Evolutionary conservation across 1,140 invertebrate species (phyloP).

Genomic region (Brachionus sp.): DNA sequence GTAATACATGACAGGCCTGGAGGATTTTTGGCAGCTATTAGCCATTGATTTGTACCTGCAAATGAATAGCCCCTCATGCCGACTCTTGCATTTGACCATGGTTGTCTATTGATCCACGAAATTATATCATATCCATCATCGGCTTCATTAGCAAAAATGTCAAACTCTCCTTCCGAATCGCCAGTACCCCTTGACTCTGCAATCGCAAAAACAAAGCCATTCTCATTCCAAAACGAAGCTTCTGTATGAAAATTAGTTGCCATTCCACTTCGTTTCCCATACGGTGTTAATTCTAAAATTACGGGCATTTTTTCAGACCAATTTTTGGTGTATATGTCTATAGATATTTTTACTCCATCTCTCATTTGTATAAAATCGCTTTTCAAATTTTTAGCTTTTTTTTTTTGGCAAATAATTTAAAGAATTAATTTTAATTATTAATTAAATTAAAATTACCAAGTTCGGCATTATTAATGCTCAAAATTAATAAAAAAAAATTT

Average conservation of each 20-base stretch:
- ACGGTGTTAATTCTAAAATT: constrained; percentile 42
- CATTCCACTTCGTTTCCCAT: neutral
- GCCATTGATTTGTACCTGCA: constrained; percentile 33
- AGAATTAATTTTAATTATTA: neutral
- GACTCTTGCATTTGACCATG: constrained; percentile 5
- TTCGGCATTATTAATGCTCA: neutral
- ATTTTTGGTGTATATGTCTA: neutral
- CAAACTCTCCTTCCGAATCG: constrained; percentile 9
- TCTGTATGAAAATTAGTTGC: constrained; percentile 14
- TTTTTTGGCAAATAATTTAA: too few relatives aligned
- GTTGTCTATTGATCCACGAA: neutral
- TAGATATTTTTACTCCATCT: neutral
- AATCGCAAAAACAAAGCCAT: neutral
- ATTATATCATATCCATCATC: constrained; percentile 32
- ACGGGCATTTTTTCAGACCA: neutral
- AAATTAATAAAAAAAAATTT: neutral
- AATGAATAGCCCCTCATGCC: constrained; percentile 22
- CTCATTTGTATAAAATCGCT: neutral
- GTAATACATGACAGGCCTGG: neutral
- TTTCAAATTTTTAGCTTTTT: neutral
- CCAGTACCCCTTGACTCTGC: neutral
- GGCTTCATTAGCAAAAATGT: neutral
- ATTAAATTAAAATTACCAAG: neutral
- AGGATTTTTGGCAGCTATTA: constrained; percentile 4
- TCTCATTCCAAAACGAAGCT: neutral